These are phyloP conservation scores for Drosophila trapezifrons DNA, from an alignment of 1,140 invertebrate species.

Conservation along the genomic window DNA sequence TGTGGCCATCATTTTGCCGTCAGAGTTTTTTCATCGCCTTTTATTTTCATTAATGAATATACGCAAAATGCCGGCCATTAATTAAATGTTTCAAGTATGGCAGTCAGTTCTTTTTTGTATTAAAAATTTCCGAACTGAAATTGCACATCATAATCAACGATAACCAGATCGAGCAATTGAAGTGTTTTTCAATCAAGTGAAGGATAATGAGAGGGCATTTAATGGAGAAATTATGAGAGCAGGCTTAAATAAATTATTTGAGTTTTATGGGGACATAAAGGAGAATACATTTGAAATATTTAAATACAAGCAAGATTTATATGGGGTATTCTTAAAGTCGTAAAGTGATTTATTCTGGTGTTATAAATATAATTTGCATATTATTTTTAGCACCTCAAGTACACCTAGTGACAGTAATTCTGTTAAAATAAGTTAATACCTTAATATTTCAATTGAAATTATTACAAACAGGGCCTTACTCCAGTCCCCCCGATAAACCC, in stretches of 20 bases:
- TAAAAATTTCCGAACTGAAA: conserved; percentile 15
- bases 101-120: conserved; percentile 6
- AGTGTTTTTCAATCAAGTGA: conserved; percentile 47
- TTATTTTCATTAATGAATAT: conserved; percentile 55
- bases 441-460: neutral
- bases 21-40: neutral
- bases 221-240: conserved; percentile 26
- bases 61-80: conserved; percentile 70
- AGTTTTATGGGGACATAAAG: neutral
- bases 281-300: neutral
- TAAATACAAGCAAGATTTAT: conserved; percentile 1
- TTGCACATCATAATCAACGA: conserved; percentile 49
- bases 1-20: conserved; percentile 18
- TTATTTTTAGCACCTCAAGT: neutral
- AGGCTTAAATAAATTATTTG: conserved; percentile 9
- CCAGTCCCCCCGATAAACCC: neutral
- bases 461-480: too few relatives aligned
- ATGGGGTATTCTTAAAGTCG: too few relatives aligned
- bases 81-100: conserved; percentile 62
- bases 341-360: neutral
- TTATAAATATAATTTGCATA: neutral
- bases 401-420: conserved; percentile 2
- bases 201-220: conserved; percentile 41
- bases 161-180: conserved; percentile 56
- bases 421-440: conserved; percentile 3